Evolutionary conservation across 1,140 invertebrate species (phyloP), one percentile per base, ranked within the genome.

Genomic region (Heliconius hewitsoni): DNA sequence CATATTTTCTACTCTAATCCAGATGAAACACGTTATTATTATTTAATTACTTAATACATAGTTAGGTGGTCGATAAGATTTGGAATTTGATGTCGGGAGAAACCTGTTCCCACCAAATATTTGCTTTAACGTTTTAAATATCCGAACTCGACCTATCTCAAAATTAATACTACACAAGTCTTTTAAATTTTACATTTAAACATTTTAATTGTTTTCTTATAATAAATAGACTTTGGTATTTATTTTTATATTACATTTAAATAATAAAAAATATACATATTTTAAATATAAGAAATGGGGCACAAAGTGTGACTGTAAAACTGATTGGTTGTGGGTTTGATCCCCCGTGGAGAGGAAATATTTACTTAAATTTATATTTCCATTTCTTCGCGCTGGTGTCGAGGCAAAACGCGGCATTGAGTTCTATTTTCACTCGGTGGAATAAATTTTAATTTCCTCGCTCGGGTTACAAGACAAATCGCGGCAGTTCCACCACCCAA

Each of bases 11-110:
- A 18, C 3, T 30, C 9, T 66, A 66, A 66, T 66, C 60, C 60
- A 16, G 60, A 66, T 11, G 9, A 66, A 66, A 66, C 23, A 6
- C 13, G 60, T 66, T 66, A 66, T 30, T 66, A 66, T 66, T 66
- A 66, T 66, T 66, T 66, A 66, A 66, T 66, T 66, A 66, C 60
- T 66, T 66, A 66, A 66, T 66, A 66, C 11, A 66, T 66, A 66
- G 23, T 30, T 66, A 66, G 60, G 60, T 66, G 60, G 60, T 66
- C 60, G 60, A 66, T 66, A 66, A 66, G 60, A 66, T 66, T 66
- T 30, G 60, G 60, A 66, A 66, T 66, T 66, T 66, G 60, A 66
- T 27, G 60, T 30, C 23, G 60, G 60, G 60, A 66, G 23, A 66
- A 66, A 66, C 60, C 60, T 13, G 60, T 66, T 66, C 23, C 60